Evolutionary conservation across 2,888 invertebrate species (phyloP).

Genomic region (Erebia epiphron): DNA sequence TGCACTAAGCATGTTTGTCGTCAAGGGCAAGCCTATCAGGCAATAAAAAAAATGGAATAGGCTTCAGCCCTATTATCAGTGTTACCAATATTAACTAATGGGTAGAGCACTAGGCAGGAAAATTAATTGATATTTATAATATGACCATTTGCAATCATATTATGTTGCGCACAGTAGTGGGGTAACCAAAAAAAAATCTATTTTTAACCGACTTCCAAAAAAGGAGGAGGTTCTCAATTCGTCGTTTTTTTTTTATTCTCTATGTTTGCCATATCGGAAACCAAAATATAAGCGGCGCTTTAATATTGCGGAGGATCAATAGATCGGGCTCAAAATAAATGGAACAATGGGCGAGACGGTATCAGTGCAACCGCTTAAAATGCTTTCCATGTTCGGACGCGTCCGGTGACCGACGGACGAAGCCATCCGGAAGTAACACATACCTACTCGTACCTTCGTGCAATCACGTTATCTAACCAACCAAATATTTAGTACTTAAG

Average conservation of each 20-base stretch:
- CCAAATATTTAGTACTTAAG: slow-evolving; percentile 25
- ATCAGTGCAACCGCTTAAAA: slow-evolving; percentile 75
- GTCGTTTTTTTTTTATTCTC: no score
- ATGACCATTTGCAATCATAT: neutral
- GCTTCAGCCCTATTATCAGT: no score
- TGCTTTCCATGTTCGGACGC: slow-evolving; percentile 78
- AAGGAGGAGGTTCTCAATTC: no score
- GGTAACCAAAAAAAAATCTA: neutral
- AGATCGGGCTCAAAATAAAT: slow-evolving; percentile 69
- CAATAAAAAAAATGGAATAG: no score
- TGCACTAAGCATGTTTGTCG: no score
- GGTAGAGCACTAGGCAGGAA: no score
- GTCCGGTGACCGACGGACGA: slow-evolving; percentile 61
- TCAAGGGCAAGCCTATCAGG: no score
- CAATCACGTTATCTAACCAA: slow-evolving; percentile 29
- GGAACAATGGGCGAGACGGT: slow-evolving; percentile 66
- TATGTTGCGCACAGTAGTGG: neutral
- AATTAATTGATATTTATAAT: no score
- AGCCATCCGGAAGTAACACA: slow-evolving; percentile 67
- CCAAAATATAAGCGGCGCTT: slow-evolving; percentile 29
- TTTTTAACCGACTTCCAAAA: no score
- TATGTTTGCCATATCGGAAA: slow-evolving; percentile 17
- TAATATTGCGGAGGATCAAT: slow-evolving; percentile 51
- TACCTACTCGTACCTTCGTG: slow-evolving; percentile 47
- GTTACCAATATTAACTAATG: no score